Conservation (phyloP, 92 coral and sea anemone species). For the Diadumene lineata region DNA sequence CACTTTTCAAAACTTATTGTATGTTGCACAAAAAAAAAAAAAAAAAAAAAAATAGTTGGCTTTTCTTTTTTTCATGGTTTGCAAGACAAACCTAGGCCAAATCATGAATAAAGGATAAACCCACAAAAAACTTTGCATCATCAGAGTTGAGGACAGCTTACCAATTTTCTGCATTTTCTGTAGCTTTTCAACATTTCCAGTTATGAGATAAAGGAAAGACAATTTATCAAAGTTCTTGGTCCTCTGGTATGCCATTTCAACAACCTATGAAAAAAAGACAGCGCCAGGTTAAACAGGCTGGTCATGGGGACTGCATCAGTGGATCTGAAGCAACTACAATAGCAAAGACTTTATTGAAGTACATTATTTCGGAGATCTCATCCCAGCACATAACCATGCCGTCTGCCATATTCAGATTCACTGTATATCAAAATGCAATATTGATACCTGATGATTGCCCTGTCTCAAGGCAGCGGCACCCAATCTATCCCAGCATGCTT, state of each 20-base stretch:
- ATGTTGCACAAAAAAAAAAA: no score
- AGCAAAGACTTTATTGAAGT: no score
- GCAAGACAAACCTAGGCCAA: no score
- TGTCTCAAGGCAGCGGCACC: constrained; percentile 94
- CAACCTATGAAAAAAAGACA: constrained; percentile 52
- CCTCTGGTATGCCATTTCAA: constrained; percentile 98
- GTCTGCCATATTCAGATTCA: not conserved
- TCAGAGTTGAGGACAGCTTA: no score
- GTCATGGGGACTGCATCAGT: not conserved
- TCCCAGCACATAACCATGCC: not conserved
- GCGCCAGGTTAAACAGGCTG: not conserved
- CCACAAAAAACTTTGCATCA: no score
- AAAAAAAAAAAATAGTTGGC: no score
- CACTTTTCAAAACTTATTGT: no score
- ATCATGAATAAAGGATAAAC: no score
- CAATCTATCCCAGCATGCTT: constrained; percentile 94
- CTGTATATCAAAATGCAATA: no score
- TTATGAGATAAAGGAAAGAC: constrained; percentile 92
- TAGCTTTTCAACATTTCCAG: constrained; percentile 95
- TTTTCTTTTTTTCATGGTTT: no score
- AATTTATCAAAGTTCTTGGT: constrained; percentile 98
- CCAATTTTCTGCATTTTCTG: constrained; percentile 96
- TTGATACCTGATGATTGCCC: constrained; percentile 92
- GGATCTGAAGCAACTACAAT: no score
- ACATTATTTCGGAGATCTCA: not conserved